Percentiles rank a stretch among this genome's conserved stretches.
Conservation (phyloP, 1,140 invertebrate genomes). For the Calliphora vicina region DNA sequence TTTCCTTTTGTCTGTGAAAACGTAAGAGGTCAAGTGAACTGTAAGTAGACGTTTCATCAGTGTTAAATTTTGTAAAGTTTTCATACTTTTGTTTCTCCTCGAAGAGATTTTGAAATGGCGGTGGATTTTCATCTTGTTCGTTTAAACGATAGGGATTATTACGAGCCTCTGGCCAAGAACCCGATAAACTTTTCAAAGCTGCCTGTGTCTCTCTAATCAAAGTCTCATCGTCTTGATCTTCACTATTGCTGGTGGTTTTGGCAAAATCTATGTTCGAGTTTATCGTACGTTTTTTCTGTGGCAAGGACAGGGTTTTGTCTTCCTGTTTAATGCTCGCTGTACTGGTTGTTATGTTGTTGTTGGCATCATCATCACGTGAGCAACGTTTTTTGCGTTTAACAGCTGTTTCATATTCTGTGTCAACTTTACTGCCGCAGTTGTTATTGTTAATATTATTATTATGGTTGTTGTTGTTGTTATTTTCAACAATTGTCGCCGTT, state of each 20-base stretch:
- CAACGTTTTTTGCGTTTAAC: conserved; percentile 59
- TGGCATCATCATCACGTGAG: conserved; percentile 57
- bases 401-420: conserved; percentile 53
- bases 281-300: conserved; percentile 66
- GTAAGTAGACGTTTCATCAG: background rate
- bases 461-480: conserved; percentile 45
- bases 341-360: conserved; percentile 48
- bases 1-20: conserved; percentile 62
- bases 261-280: conserved; percentile 49
- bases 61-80: background rate
- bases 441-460: too few species aligned
- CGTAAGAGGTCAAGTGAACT: conserved; percentile 45
- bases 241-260: conserved; percentile 37
- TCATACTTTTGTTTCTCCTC: conserved; percentile 76
- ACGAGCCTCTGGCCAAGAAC: conserved; percentile 76
- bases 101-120: conserved; percentile 85
- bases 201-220: conserved; percentile 86
- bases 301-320: conserved; percentile 49
- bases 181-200: conserved; percentile 82
- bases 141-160: conserved; percentile 70
- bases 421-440: conserved; percentile 41
- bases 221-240: conserved; percentile 76
- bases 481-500: conserved; percentile 51
- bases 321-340: conserved; percentile 17
- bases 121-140: conserved; percentile 77